A percentile compares a stretch with the other conserved stretches of the same genome.
Evolutionary conservation across 2,797 vertebrate genomes (phyloP).

Genomic region (Helostoma temminkii): DNA sequence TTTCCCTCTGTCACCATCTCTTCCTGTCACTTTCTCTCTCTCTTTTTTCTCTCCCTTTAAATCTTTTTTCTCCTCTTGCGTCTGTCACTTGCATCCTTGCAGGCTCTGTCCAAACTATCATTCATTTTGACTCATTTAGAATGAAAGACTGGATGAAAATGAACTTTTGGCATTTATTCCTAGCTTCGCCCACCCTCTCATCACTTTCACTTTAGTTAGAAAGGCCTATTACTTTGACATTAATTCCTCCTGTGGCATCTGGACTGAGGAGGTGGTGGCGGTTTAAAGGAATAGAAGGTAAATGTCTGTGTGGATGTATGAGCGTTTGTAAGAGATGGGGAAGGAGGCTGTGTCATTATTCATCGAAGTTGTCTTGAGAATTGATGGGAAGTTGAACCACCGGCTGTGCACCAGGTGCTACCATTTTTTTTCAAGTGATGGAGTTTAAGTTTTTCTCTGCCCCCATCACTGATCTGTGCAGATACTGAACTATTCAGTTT

Average conservation of each 20-base stretch:
- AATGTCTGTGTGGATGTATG: conserved; percentile 21
- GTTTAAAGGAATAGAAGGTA: conserved; percentile 32
- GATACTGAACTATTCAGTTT: conserved; percentile 12
- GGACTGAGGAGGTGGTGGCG: conserved; percentile 21
- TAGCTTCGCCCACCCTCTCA: not conserved
- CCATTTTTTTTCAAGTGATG: conserved; percentile 43
- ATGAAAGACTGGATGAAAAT: conserved; percentile 27
- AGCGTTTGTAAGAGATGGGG: conserved; percentile 22
- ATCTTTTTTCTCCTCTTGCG: conserved; percentile 18
- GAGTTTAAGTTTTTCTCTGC: conserved; percentile 35
- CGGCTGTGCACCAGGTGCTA: conserved; percentile 51
- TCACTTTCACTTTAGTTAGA: conserved; percentile 21
- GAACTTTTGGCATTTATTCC: conserved; percentile 46
- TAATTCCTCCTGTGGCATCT: conserved; percentile 31
- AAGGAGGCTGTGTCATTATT: conserved; percentile 32
- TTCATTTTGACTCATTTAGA: conserved; percentile 49
- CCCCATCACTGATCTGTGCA: conserved; percentile 15
- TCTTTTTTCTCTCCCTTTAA: conserved; percentile 42
- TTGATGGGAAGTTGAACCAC: conserved; percentile 38
- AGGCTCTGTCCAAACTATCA: conserved; percentile 40
- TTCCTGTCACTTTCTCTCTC: conserved; percentile 45
- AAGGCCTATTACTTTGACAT: conserved; percentile 31
- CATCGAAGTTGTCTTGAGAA: conserved; percentile 46
- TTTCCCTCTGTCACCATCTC: conserved; percentile 46
- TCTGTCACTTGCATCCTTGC: conserved; percentile 46